Evolutionary conservation across 2,888 invertebrate species (phyloP), one percentile per base, ranked within the genome.

Genomic region (Rambutsinella grinnellia): DNA sequence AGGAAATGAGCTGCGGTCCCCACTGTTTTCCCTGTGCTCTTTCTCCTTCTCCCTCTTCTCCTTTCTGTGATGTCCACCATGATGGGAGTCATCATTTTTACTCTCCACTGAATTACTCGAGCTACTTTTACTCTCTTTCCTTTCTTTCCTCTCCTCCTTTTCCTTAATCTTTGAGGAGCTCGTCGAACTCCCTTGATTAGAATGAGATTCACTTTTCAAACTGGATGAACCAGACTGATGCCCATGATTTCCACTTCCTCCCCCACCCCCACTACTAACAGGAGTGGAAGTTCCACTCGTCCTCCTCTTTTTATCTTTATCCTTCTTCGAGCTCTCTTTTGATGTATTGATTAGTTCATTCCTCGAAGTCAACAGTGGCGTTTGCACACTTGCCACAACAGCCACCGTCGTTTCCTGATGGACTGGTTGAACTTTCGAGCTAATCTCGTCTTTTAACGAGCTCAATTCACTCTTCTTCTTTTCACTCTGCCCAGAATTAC

Each of bases 121-220:
- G 82, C 82, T 85, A 68, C 81, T 72, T 85, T 86, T 85, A 84
- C 3, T 87, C 86, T 24, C 86, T 86, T 84, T 85, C 79, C 85
- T 81, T 65, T 82, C 79, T 56, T 82, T 85, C 83, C 79, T 83
- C 76, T 85, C 75, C 85, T 85, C 83, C 86, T 84, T 84, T 84
- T 79, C 85, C 78, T 75, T 70, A 1, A 81, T 72, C 56, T 72
- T 78, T 0, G 76, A 68, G 23, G 82, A 78, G 23, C 71, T 60
- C 44, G 72, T 71, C 1, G 61, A 60, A 27, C 65, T 46, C 10
- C 66, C 58, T 62, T 74, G 63, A 67, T 67, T 79, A n/a, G 71
- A 67, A 68, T 82, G 62, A 76, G 76, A 67, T 74, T 79, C 44
- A 78, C 67, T 46, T 75, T 65, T 67, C 53, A 62, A 19, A 53